Percentiles rank a stretch among this genome's conserved stretches.
phyloP scores from a whole-genome alignment of 2,888 invertebrate species.

The Zaprionus lineosus region DNA sequence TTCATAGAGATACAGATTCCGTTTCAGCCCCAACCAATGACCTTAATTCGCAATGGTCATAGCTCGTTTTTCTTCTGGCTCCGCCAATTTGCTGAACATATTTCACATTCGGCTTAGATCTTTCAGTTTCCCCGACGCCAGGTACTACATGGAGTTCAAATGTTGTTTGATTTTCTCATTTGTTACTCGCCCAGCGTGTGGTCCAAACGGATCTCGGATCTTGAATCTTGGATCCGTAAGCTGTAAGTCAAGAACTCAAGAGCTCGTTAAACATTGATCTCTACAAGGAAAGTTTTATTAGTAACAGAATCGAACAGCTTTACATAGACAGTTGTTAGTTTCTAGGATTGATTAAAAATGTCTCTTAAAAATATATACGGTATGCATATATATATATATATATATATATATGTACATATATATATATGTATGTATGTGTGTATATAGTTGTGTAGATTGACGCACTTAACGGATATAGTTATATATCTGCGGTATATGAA shows the following conservation, averaged over 20 bases:
- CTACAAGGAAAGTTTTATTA: conserved; percentile 69
- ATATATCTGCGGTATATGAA: conserved; percentile 51
- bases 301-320: conserved; percentile 22
- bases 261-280: conserved; percentile 24
- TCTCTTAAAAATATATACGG: too few relatives aligned
- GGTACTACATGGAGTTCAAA: conserved; percentile 29
- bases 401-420: too few relatives aligned
- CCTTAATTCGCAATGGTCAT: conserved; percentile 68
- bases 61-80: conserved; percentile 70
- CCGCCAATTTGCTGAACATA: conserved; percentile 67
- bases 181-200: conserved; percentile 43
- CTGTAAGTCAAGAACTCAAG: too few relatives aligned
- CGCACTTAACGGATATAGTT: conserved; percentile 34
- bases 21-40: conserved; percentile 51
- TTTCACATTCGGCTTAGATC: conserved; percentile 49
- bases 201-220: conserved; percentile 8
- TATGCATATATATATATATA: too few relatives aligned
- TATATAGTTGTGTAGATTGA: conserved; percentile 29
- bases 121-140: not conserved
- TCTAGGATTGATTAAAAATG: too few relatives aligned
- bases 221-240: too few relatives aligned
- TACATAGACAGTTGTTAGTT: conserved; percentile 17
- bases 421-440: not conserved
- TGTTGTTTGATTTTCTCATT: conserved; percentile 36
- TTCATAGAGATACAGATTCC: not conserved